These are phyloP conservation scores for Mycetomoellerius zeteki DNA, from an alignment of 1,140 invertebrate genomes.

Conservation along the genomic window DNA sequence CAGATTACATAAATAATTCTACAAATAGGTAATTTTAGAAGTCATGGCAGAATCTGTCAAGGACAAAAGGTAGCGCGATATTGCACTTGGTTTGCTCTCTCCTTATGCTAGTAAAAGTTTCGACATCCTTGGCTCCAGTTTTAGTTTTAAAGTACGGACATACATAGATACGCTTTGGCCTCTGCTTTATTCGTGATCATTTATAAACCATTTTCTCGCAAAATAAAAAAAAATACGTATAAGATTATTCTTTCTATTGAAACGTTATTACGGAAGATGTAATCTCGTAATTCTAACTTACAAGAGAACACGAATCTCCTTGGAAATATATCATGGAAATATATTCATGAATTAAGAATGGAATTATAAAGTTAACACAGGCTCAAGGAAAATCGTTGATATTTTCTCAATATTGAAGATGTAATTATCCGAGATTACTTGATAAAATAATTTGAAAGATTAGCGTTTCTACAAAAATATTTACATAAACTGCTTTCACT, in stretches of 20 bases:
- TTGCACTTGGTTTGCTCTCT: slow-evolving; percentile 58
- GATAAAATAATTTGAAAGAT: slow-evolving; percentile 6
- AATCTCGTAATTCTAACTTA: slow-evolving; percentile 13
- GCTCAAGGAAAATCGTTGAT: not conserved
- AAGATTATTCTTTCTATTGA: slow-evolving; percentile 28
- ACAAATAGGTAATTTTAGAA: slow-evolving; percentile 61
- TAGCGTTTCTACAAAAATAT: not conserved
- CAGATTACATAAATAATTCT: not conserved
- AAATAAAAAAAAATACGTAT: slow-evolving; percentile 18
- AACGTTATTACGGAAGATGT: slow-evolving; percentile 4
- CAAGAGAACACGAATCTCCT: slow-evolving; percentile 18
- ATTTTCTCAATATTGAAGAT: not conserved
- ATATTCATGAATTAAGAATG: slow-evolving; percentile 11
- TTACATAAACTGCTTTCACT: not conserved
- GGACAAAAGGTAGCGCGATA: slow-evolving; percentile 51
- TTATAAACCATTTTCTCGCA: slow-evolving; percentile 5
- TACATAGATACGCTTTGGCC: slow-evolving; percentile 69
- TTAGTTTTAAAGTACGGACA: slow-evolving; percentile 67
- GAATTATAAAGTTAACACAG: not conserved
- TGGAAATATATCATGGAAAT: slow-evolving; percentile 6
- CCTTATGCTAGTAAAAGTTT: slow-evolving; percentile 57
- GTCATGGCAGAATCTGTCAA: slow-evolving; percentile 38
- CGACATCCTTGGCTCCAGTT: slow-evolving; percentile 72
- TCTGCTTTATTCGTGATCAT: slow-evolving; percentile 48
- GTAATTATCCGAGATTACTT: not conserved